Percentiles rank a stretch among this genome's conserved stretches.
Evolutionary conservation across 2,113 vertebrate genomes (phyloP).

Genomic region (Xenus cinereus): DNA sequence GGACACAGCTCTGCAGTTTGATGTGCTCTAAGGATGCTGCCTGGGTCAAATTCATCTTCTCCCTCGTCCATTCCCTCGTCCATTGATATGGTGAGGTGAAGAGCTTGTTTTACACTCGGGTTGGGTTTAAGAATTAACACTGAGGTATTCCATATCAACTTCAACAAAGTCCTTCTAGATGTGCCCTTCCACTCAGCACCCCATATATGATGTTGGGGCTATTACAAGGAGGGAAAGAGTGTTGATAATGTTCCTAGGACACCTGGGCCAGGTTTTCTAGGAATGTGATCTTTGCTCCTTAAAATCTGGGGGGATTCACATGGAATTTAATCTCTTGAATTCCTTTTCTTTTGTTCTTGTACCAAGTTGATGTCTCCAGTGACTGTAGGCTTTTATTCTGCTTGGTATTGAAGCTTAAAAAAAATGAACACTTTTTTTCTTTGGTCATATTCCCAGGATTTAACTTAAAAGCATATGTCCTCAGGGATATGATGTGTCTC

Average conservation of each 20-base stretch:
- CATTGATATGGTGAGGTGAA: accelerated
- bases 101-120: background rate
- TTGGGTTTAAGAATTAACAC: background rate
- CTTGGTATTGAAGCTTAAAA: background rate
- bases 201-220: background rate
- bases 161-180: background rate
- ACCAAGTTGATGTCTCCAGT: accelerated
- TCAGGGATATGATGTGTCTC: background rate
- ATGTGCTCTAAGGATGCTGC: background rate
- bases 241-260: background rate
- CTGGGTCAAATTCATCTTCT: background rate
- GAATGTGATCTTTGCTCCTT: background rate
- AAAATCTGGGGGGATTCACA: background rate
- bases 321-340: background rate
- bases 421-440: background rate
- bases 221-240: background rate
- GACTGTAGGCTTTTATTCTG: background rate
- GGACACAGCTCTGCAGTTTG: background rate
- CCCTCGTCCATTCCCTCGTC: accelerated
- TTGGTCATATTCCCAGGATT: background rate
- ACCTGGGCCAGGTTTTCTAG: background rate
- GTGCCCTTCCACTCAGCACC: accelerated
- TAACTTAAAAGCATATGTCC: background rate
- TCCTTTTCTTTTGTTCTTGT: background rate
- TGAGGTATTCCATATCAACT: background rate